Percentiles rank a stretch among this genome's conserved stretches.
These are phyloP conservation scores for Redunca redunca DNA, from an alignment of 2,113 vertebrate genomes.

Conservation along the genomic window DNA sequence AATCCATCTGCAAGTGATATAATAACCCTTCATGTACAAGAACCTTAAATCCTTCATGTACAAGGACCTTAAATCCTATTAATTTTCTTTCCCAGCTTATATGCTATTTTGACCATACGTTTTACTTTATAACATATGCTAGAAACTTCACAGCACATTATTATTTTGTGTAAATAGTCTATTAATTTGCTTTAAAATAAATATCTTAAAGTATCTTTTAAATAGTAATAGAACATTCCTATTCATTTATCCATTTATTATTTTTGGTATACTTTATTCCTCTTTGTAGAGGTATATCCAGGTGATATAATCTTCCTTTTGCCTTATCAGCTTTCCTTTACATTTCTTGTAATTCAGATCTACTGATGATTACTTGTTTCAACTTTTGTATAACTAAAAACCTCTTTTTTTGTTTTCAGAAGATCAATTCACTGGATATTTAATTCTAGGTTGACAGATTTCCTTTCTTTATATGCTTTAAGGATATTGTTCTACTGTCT, in stretches of 20 bases:
- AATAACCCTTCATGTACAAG: background rate
- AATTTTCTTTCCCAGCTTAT: background rate
- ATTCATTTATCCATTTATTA: background rate
- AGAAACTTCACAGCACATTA: background rate
- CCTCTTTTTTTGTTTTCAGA: background rate
- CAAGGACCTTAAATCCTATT: background rate
- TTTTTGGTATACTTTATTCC: background rate
- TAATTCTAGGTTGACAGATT: background rate
- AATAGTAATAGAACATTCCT: background rate
- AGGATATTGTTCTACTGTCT: background rate
- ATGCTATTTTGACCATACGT: background rate
- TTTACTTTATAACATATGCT: slow-evolving; percentile 1
- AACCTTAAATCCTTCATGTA: background rate
- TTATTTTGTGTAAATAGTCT: background rate
- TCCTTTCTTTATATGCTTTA: background rate
- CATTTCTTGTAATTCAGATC: background rate
- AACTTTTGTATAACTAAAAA: background rate
- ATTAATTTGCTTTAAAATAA: background rate
- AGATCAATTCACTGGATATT: background rate
- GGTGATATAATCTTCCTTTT: background rate
- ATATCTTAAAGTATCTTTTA: background rate
- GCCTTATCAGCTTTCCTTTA: background rate
- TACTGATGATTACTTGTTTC: background rate
- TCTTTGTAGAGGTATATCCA: background rate
- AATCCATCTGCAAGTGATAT: background rate